A percentile compares a stretch with the other conserved stretches of the same genome.
phyloP scores from a whole-genome alignment of 2,113 vertebrate species.

The Alouatta palliata region DNA sequence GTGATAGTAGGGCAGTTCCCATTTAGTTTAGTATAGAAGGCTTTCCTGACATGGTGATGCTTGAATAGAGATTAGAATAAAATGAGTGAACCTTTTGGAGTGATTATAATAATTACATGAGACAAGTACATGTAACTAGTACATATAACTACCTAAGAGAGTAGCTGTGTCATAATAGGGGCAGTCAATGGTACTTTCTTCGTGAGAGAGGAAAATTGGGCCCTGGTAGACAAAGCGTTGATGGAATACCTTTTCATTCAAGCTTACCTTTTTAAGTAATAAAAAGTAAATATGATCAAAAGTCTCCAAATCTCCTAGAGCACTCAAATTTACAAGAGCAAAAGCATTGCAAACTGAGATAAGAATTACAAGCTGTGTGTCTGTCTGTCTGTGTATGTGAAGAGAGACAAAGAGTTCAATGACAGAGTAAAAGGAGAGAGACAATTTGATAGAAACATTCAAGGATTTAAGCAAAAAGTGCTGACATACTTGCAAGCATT shows the following conservation, averaged over 20 bases:
- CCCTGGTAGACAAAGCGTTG: neutral
- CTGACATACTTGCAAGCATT: conserved; percentile 31
- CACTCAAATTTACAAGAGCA: neutral
- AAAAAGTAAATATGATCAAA: neutral
- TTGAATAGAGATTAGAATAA: neutral
- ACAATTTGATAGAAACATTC: neutral
- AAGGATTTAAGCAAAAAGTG: conserved; percentile 39
- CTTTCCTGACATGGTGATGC: neutral
- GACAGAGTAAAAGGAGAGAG: neutral
- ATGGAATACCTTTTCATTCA: neutral
- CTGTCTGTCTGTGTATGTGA: neutral
- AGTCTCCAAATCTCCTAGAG: neutral
- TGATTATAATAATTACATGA: neutral
- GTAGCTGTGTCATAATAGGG: neutral
- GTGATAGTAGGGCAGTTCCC: neutral
- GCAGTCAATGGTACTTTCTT: neutral
- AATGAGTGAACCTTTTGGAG: neutral
- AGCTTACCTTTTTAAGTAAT: neutral
- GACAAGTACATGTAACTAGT: neutral
- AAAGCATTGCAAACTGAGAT: neutral
- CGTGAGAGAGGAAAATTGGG: neutral
- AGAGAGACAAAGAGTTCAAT: neutral
- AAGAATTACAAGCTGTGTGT: neutral
- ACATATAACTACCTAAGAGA: neutral
- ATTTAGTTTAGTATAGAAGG: neutral